Conservation (phyloP, 2,888 invertebrate genomes). For the Cantharis rustica region DNA sequence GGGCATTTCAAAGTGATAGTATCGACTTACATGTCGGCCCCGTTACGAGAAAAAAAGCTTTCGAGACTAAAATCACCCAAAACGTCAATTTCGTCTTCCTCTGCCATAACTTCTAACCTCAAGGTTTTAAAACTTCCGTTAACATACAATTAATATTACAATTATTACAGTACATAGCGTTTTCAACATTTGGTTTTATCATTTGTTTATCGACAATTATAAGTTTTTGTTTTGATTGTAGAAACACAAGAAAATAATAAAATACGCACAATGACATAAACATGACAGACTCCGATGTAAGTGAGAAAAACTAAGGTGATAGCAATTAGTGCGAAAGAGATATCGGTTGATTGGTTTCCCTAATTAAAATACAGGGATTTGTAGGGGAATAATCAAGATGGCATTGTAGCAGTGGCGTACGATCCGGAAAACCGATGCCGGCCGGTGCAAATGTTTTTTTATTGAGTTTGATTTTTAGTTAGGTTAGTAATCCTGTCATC, state of each 20-base stretch:
- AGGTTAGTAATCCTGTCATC: too few species aligned
- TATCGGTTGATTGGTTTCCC: not conserved
- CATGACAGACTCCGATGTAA: not conserved
- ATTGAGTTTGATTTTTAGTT: too few species aligned
- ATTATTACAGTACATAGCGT: not conserved
- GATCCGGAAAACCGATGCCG: not conserved
- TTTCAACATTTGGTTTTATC: not conserved
- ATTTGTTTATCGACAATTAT: not conserved
- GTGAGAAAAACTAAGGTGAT: not conserved
- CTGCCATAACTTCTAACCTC: conserved; percentile 61
- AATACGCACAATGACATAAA: not conserved
- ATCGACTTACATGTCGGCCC: conserved; percentile 63
- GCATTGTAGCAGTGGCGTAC: not conserved
- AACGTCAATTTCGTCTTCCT: conserved; percentile 75
- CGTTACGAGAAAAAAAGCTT: conserved; percentile 65
- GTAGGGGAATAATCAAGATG: not conserved
- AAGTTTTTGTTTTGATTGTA: not conserved
- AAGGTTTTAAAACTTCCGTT: not conserved
- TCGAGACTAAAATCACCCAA: conserved; percentile 73
- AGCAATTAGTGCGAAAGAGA: not conserved
- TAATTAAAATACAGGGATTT: not conserved
- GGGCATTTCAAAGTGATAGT: not conserved
- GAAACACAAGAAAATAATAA: not conserved
- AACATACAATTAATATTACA: not conserved
- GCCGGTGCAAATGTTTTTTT: too few species aligned